Evolutionary conservation across 2,797 vertebrate species (phyloP).

Genomic region (Sphenopsis melanotis): DNA sequence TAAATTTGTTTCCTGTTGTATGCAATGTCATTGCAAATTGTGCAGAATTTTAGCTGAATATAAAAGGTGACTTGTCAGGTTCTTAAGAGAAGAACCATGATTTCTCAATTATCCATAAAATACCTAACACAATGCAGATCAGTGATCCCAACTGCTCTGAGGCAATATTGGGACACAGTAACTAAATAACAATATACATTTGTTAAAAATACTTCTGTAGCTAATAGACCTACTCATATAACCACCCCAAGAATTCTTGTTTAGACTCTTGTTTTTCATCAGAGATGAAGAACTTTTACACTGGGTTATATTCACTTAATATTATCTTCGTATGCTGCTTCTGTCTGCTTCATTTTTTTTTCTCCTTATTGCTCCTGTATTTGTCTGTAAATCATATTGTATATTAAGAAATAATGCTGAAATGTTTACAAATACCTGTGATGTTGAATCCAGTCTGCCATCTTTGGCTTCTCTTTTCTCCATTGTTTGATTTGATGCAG

Average conservation of each 20-base stretch:
- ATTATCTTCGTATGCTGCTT: neutral
- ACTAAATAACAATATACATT: neutral
- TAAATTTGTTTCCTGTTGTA: neutral
- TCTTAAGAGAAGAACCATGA: fast-evolving
- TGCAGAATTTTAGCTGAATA: neutral
- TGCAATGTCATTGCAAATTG: neutral
- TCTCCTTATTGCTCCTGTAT: neutral
- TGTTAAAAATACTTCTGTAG: neutral
- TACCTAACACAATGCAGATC: neutral
- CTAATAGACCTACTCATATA: neutral
- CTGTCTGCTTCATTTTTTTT: neutral
- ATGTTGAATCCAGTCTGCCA: neutral
- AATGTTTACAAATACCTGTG: neutral
- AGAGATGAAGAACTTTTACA: neutral
- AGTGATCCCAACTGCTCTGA: neutral
- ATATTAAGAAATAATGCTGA: neutral
- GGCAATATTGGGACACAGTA: neutral
- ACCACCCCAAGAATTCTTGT: neutral
- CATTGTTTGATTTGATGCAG: neutral
- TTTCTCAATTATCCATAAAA: neutral
- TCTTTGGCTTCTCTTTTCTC: neutral
- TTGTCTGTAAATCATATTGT: neutral
- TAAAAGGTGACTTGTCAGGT: neutral
- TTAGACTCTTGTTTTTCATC: neutral
- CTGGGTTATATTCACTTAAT: neutral